These are phyloP conservation scores for Temnothorax curvispinosus DNA, from an alignment of 1,140 invertebrate genomes.

Conservation along the genomic window DNA sequence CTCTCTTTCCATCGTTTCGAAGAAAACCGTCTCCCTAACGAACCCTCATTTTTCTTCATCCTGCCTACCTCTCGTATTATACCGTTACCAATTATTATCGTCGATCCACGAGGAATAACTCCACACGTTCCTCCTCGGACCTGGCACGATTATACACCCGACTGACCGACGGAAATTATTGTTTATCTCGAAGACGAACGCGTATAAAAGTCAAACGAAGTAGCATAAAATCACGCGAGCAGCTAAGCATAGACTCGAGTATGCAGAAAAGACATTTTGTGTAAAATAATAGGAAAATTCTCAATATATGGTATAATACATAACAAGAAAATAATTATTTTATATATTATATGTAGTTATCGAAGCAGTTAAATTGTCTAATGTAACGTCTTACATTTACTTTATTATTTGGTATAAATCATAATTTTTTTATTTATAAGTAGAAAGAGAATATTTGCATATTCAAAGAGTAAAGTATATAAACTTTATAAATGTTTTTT, in stretches of 20 bases:
- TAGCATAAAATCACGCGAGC: slow-evolving; percentile 65
- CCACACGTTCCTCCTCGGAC: slow-evolving; percentile 41
- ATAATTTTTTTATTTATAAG: neutral
- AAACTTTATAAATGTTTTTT: neutral
- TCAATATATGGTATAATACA: neutral
- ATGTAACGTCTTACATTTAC: neutral
- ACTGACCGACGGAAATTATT: slow-evolving; percentile 57
- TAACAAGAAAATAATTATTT: neutral
- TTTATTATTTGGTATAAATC: neutral
- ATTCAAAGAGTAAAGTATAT: neutral
- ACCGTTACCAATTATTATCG: slow-evolving; percentile 73
- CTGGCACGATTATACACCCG: slow-evolving; percentile 61
- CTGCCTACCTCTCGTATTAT: slow-evolving; percentile 14
- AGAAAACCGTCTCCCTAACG: slow-evolving; percentile 31
- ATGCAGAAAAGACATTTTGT: too few relatives aligned
- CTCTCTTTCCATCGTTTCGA: slow-evolving; percentile 54
- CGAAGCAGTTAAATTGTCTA: neutral
- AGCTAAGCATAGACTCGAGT: neutral
- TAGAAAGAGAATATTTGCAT: neutral
- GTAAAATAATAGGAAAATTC: neutral
- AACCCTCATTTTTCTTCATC: slow-evolving; percentile 62
- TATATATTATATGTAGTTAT: neutral
- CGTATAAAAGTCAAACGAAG: slow-evolving; percentile 55
- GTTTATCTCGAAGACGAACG: slow-evolving; percentile 54
- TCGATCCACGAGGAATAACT: slow-evolving; percentile 63